Evolutionary conservation across 2,888 invertebrate genomes (phyloP), one percentile per base, ranked within the genome.

Genomic region (Phytoseiulus persimilis): DNA sequence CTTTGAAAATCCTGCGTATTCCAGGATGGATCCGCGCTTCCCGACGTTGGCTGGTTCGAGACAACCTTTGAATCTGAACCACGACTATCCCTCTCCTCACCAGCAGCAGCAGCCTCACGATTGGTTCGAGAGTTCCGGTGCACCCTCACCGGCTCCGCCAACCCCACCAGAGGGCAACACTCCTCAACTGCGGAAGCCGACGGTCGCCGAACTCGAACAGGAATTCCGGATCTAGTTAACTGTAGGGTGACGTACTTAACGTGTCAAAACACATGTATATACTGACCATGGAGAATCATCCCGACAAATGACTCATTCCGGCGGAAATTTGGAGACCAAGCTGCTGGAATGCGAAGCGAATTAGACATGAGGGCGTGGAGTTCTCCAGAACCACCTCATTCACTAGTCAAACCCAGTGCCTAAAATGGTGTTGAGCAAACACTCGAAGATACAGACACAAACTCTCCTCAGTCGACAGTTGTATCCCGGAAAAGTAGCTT

Each of bases 171-270:
- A 45, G 1, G 39, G 87, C 87, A 87, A 31, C 31, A 9, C 87
- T n/a, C 87, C 87, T 33, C 23, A 65, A 1, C 87, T 32, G 87
- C 32, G 87, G 87, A 87, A 45, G 14, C 87, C 87, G 32, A 87
- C 87, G 33, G 33, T 87, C 39, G 39, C 39, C 39, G 87, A 87
- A 87, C 87, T 87, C 28, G 87, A 87, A 33, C 39, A 87, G 23
- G 87, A 87, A n/a, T 87, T 87, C 33, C 32, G 87, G 18, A 65
- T 65, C 28, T 65, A 65, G 65, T 2, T 14, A 65, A 65, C 65
- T 28, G 1, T 65, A 65, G 65, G 28, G 14, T 65, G 23, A 65
- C 5, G 65, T 65, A 65, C 65, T 65, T 65, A 65, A 65, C 28
- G 65, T 65, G 65, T 65, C 65, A 65, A 65, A 65, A 65, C 65